Evolutionary conservation across 2,888 invertebrate species (phyloP).

Genomic region (Pilophorus perplexus): DNA sequence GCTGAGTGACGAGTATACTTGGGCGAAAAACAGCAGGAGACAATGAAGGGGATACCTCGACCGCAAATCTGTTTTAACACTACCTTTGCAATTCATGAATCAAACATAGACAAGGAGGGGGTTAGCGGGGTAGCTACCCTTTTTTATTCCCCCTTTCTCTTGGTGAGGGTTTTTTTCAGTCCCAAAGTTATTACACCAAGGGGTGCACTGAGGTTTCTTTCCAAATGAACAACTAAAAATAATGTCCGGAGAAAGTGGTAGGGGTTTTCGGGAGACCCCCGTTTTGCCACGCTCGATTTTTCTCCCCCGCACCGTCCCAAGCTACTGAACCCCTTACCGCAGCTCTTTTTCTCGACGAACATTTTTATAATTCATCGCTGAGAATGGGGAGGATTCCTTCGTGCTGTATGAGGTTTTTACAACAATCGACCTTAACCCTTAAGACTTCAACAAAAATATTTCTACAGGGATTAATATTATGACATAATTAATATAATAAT

Average conservation of each 20-base stretch:
- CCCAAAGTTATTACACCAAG: conserved; percentile 28
- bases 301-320: not conserved
- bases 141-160: conserved; percentile 16
- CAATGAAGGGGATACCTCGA: conserved; percentile 23
- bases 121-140: not conserved
- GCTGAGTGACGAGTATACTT: not conserved
- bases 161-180: not conserved
- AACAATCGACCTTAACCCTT: too few species aligned
- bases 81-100: conserved; percentile 30
- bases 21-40: not conserved
- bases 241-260: conserved; percentile 17
- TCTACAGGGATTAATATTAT: too few species aligned
- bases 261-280: conserved; percentile 15
- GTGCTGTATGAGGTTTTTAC: too few species aligned
- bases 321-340: conserved; percentile 19
- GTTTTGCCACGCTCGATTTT: conserved; percentile 25
- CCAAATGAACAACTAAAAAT: conserved; percentile 37
- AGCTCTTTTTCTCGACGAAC: conserved; percentile 20
- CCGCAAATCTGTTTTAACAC: conserved; percentile 27
- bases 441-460: too few species aligned
- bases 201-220: conserved; percentile 28
- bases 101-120: conserved; percentile 6
- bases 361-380: conserved; percentile 33
- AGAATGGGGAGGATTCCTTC: too few species aligned
- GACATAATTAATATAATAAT: too few species aligned